These are phyloP conservation scores for Thamnophis sirtalis DNA, from an alignment of 2,113 vertebrate species.

Conservation along the genomic window DNA sequence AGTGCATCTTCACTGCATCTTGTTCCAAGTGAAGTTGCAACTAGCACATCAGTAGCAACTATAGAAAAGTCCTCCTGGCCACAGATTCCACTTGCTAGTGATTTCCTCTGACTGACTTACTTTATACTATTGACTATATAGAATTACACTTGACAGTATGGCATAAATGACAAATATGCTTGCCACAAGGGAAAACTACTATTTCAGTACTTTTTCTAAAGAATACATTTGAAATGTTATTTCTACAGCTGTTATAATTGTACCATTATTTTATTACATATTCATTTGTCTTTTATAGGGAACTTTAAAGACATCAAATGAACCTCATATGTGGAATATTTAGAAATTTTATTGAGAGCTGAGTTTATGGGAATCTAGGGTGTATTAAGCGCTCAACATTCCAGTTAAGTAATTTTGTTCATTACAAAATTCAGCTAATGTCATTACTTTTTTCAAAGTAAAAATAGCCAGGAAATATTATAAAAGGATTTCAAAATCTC, in stretches of 20 bases:
- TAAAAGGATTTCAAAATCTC: background rate
- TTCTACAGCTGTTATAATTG: background rate
- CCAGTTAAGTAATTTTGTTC: background rate
- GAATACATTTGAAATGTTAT: background rate
- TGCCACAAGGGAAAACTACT: background rate
- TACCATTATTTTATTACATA: background rate
- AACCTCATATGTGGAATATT: background rate
- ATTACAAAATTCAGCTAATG: background rate
- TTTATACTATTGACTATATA: background rate
- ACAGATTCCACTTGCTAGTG: background rate
- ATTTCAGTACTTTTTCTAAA: background rate
- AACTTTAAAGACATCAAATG: background rate
- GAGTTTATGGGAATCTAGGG: background rate
- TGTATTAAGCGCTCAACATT: constrained; percentile 14
- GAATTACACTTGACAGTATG: background rate
- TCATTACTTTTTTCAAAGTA: background rate
- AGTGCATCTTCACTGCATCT: background rate
- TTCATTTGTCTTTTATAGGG: background rate
- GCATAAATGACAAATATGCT: background rate
- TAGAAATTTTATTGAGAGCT: background rate
- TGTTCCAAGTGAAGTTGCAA: background rate
- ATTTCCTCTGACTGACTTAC: background rate
- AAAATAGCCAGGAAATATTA: background rate
- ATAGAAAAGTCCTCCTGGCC: background rate
- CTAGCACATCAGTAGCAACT: background rate